Evolutionary conservation across 2,113 vertebrate genomes (phyloP), one percentile per base, ranked within the genome.

Genomic region (Peromyscus leucopus): DNA sequence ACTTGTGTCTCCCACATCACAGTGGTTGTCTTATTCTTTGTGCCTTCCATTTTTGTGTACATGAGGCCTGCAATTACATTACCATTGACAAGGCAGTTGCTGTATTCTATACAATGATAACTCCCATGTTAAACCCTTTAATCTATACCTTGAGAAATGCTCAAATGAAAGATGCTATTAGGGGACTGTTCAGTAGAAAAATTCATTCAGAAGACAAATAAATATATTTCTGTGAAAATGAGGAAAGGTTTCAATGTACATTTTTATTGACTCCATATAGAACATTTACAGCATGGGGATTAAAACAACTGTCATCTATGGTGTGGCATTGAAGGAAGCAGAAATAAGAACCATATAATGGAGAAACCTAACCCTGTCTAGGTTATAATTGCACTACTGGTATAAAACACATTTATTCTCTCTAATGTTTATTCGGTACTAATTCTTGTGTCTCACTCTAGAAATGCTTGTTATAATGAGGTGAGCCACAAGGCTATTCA

Each of bases 1-100:
- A 98, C 91, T 5, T 98, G 98, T 0, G 48, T 90, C 46, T 98
- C 98, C 74, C 98, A 98, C 91, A 87, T 99, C 93, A 94, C 92
- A 0, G 96, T 93, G 7, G 98, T 98, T 0, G n/a, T 97, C 21
- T 84, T 98, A 61, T 98, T 98, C 71, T 98, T 98, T 0, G 97
- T 98, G 9, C 98, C 98, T 0, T 98, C 96, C 42, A 95, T 48
- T 0, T 98, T 98, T 92, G 78, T 96, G 15, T 98, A 98, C 24
- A 93, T 98, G 48, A 91, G 79, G 0, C 97, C 95, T 0, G 59
- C 95, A 2, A 11, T 65, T 5, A 92, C 46, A 21, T 83, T 97
- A 5, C 88, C 0, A 22, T 96, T 84, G 98, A 98, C 72, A 98
- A 98, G 55, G 92, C 13, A 0, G 33, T 96, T 39, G 95, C 98